Evolutionary conservation across 2,113 vertebrate species (phyloP), one percentile per base, ranked within the genome.

Genomic region (Clarias magur): DNA sequence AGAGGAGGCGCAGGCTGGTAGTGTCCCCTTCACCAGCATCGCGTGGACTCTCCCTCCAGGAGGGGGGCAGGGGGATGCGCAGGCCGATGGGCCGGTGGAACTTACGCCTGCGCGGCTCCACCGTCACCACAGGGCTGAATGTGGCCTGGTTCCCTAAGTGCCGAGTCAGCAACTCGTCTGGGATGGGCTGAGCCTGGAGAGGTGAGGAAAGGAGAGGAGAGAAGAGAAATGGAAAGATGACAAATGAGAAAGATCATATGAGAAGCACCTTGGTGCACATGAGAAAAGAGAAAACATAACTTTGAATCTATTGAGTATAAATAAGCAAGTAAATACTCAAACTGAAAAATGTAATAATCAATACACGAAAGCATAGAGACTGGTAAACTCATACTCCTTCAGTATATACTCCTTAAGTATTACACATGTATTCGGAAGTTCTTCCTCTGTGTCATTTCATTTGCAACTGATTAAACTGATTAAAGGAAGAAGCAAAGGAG

Each of bases 91-190:
- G 98, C 4, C 97, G 96, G 91, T 99, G 98, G 91, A 99, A 99
- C 91, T 99, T 99, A 88, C 98, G 96, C 60, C 98, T 94, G 1
- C 98, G 95, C 0, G 98, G 98, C 87, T 99, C 98, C 86, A 99
- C 97, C 0, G 98, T 99, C 80, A 99, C 97, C 0, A 99, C 98
- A 11, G 98, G 98, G 93, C 98, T 99, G 96, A 99, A 99, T 0
- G 98, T 99, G 0, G 98, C 98, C 93, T 99, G 98, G 93, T 99
- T 99, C 70, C 98, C 98, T 79, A 99, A 95, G 73, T 99, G 96
- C 86, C 97, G 96, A 2, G 97, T 98, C 91, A 99, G 96, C 87
- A 99, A 90, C 85, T 99, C 98, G 0, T 99, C 98, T 0, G 97
- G 98, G 82, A 99, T 97, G 0, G 98, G 97, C 93, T 99, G 98